Percentiles rank a stretch among this genome's conserved stretches.
Conservation (phyloP, 2,797 vertebrate genomes). For the Ambastaia sidthimunki region DNA sequence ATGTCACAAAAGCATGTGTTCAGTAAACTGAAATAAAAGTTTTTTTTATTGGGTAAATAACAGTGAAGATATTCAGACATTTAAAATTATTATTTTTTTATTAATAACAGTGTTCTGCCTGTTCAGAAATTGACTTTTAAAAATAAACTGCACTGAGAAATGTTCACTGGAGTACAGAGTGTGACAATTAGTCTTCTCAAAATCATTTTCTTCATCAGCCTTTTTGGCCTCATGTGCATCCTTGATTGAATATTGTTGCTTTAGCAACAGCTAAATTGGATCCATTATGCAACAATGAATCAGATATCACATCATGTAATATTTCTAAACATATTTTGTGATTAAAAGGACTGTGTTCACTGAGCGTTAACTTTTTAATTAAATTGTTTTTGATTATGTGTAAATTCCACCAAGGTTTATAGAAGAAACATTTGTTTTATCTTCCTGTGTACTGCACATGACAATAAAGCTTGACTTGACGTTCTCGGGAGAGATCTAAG, state of each 20-base stretch:
- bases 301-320: background rate
- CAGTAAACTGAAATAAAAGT: background rate
- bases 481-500: background rate
- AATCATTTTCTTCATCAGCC: background rate
- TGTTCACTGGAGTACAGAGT: background rate
- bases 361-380: background rate
- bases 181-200: too few relatives aligned
- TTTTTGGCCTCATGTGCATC: constrained; percentile 4
- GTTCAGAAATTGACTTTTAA: background rate
- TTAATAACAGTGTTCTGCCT: background rate
- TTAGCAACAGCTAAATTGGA: constrained; percentile 15
- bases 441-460: background rate
- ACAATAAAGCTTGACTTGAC: background rate
- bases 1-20: background rate
- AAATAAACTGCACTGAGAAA: background rate
- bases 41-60: too few relatives aligned
- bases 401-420: background rate
- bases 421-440: background rate
- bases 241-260: constrained; percentile 7
- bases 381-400: background rate
- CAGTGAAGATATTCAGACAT: too few relatives aligned
- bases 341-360: background rate
- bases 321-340: background rate
- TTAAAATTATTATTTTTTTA: too few relatives aligned
- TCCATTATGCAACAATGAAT: background rate